These are phyloP conservation scores for Phalloptychus januarius DNA, from an alignment of 2,797 vertebrate genomes.

Conservation along the genomic window DNA sequence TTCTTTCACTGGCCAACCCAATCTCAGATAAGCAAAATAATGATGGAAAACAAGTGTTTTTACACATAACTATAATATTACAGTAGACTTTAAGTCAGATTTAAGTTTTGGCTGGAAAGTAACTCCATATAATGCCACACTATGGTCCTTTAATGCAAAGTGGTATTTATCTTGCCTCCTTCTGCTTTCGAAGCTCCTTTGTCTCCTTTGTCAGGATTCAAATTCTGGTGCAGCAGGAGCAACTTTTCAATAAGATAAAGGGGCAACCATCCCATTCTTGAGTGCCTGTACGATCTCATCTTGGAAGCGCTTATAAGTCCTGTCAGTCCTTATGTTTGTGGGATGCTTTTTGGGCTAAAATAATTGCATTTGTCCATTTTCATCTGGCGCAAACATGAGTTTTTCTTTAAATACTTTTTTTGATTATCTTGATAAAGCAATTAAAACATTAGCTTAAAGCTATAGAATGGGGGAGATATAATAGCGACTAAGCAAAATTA, in stretches of 20 bases:
- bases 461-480: background rate
- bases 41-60: background rate
- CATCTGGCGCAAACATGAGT: constrained; percentile 40
- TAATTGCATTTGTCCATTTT: constrained; percentile 39
- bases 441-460: constrained; percentile 25
- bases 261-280: constrained; percentile 39
- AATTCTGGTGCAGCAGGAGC: constrained; percentile 12
- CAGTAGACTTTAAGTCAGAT: background rate
- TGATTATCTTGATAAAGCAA: constrained; percentile 51
- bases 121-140: background rate
- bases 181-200: constrained; percentile 12
- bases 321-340: background rate
- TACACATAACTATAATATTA: background rate
- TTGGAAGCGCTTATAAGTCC: background rate
- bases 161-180: constrained; percentile 14
- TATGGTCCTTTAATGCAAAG: background rate
- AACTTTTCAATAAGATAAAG: constrained; percentile 26
- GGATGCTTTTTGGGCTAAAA: constrained; percentile 16
- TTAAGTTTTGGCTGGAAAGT: background rate
- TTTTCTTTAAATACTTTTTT: constrained; percentile 30
- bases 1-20: background rate
- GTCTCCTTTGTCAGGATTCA: constrained; percentile 29
- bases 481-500: background rate
- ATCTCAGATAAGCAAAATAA: background rate
- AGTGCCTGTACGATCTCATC: constrained; percentile 17